Evolutionary conservation across 2,888 invertebrate species (phyloP).

Genomic region (Apodemia zela): DNA sequence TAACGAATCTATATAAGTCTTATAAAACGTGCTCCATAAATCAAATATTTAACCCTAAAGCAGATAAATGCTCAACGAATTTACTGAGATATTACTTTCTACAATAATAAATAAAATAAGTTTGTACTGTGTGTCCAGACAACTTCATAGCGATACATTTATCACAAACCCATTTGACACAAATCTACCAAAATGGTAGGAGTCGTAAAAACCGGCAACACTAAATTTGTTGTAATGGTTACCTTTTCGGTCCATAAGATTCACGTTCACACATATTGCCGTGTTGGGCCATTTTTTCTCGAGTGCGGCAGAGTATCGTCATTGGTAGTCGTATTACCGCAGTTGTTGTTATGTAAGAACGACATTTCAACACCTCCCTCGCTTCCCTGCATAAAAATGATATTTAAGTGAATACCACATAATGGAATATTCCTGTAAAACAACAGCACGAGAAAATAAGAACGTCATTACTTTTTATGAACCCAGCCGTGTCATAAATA

Average conservation of each 20-base stretch:
- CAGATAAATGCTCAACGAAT: not conserved
- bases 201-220: slow-evolving; percentile 30
- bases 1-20: slow-evolving; percentile 11
- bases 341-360: slow-evolving; percentile 85
- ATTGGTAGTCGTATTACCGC: slow-evolving; percentile 55
- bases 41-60: slow-evolving; percentile 1
- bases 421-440: slow-evolving; percentile 13
- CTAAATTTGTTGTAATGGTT: slow-evolving; percentile 19
- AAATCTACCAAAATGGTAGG: slow-evolving; percentile 42
- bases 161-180: slow-evolving; percentile 46
- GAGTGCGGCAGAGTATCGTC: slow-evolving; percentile 63
- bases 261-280: slow-evolving; percentile 61
- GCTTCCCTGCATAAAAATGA: slow-evolving; percentile 46
- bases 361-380: slow-evolving; percentile 83
- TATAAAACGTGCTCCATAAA: slow-evolving; percentile 7
- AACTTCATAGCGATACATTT: slow-evolving; percentile 46
- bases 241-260: slow-evolving; percentile 11
- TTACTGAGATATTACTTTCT: not conserved
- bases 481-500: slow-evolving; percentile 9
- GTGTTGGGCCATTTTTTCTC: slow-evolving; percentile 61
- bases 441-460: not conserved
- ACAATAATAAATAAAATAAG: slow-evolving; percentile 43
- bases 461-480: slow-evolving; percentile 6
- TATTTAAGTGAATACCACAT: slow-evolving; percentile 10
- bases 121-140: slow-evolving; percentile 63